Percentiles rank a stretch among this genome's conserved stretches.
Conservation (phyloP, 2,113 vertebrate genomes). For the Antechinus flavipes region DNA sequence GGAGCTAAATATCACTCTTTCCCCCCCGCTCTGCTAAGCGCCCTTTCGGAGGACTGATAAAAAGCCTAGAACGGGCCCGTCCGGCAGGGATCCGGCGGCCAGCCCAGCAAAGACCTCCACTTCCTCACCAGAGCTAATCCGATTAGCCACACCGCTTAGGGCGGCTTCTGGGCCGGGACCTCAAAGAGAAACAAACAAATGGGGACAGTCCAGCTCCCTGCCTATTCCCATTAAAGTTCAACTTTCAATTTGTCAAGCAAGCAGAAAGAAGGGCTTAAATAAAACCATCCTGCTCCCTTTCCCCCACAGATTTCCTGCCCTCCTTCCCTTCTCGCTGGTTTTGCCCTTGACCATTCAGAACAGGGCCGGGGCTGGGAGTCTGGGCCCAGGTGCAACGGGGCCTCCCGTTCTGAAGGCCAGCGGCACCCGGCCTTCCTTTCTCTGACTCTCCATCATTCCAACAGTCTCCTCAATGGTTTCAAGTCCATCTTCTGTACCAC, state of each 20-base stretch:
- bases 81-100: not conserved
- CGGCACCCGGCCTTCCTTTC: not conserved
- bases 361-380: too few relatives aligned
- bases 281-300: rapidly evolving
- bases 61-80: not conserved
- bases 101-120: not conserved
- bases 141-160: not conserved
- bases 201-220: not conserved
- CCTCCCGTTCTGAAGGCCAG: not conserved
- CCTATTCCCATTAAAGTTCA: not conserved
- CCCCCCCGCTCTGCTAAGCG: too few relatives aligned
- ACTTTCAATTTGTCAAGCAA: not conserved
- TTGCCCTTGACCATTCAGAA: not conserved
- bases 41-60: too few relatives aligned
- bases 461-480: not conserved
- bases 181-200: not conserved
- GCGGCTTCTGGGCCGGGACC: not conserved
- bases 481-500: too few relatives aligned
- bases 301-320: not conserved
- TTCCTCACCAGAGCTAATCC: not conserved
- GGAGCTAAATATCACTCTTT: too few relatives aligned
- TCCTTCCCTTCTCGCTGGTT: not conserved
- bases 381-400: too few relatives aligned
- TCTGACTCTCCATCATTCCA: rapidly evolving
- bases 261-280: not conserved